Evolutionary conservation across 2,797 vertebrate genomes (phyloP).

Genomic region (Silurus aristotelis): DNA sequence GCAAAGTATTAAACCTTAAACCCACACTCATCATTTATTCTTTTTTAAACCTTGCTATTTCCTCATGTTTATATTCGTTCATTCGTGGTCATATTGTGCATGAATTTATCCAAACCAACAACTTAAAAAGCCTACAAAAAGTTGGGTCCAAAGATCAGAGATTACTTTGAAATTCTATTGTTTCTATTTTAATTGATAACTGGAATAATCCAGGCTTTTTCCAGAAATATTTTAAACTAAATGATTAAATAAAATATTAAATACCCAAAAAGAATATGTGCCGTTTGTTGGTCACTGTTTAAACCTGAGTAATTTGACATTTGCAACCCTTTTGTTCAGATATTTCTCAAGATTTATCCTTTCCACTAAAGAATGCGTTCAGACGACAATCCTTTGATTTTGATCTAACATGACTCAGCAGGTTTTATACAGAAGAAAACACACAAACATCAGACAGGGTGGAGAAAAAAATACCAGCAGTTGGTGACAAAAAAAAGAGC

Average conservation of each 20-base stretch:
- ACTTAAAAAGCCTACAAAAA: background rate
- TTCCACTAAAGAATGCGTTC: no score
- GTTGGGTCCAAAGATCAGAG: background rate
- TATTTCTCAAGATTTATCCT: no score
- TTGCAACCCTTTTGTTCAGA: background rate
- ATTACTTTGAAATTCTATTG: background rate
- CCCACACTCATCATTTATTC: no score
- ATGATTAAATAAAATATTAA: background rate
- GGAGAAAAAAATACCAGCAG: no score
- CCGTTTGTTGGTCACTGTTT: background rate
- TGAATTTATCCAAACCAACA: background rate
- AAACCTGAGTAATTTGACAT: background rate
- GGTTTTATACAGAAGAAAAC: background rate
- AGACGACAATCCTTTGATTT: background rate
- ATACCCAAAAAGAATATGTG: background rate
- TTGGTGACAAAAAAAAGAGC: no score
- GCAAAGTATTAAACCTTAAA: slow-evolving; percentile 51
- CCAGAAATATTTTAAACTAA: background rate
- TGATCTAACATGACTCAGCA: background rate
- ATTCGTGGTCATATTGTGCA: background rate
- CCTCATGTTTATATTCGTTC: background rate
- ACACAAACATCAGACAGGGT: no score
- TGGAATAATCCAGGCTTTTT: background rate
- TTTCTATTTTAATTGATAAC: background rate
- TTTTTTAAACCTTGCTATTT: background rate